A percentile compares a stretch with the other conserved stretches of the same genome.
These are phyloP conservation scores for Rhagoletis zephyria DNA, from an alignment of 1,140 invertebrate species.

Conservation along the genomic window DNA sequence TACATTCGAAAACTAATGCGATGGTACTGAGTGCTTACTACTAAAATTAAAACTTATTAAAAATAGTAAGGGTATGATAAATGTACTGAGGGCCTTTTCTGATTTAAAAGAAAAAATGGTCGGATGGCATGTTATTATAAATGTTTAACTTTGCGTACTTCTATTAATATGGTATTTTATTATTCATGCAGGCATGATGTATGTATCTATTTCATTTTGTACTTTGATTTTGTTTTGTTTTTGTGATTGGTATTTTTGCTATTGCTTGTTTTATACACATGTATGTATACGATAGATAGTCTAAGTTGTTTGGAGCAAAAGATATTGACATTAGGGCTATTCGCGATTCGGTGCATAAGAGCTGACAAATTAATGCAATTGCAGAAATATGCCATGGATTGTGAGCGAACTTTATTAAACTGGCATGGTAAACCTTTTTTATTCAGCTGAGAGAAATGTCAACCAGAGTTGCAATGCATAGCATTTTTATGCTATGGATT, in stretches of 20 bases:
- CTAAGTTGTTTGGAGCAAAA: background rate
- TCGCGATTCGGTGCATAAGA: no score
- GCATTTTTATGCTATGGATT: no score
- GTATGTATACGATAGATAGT: background rate
- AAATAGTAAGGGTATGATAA: background rate
- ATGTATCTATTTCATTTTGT: conserved; percentile 39
- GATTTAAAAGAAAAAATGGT: background rate
- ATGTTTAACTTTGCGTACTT: background rate
- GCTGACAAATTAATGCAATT: no score
- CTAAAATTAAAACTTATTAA: background rate
- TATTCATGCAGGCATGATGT: background rate
- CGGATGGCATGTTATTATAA: background rate
- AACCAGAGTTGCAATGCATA: no score
- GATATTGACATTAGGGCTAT: background rate
- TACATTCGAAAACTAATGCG: conserved; percentile 58
- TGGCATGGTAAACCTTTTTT: no score
- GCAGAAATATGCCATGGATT: no score
- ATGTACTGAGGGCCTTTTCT: background rate
- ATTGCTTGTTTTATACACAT: background rate
- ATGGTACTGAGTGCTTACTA: conserved; percentile 51
- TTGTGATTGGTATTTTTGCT: background rate
- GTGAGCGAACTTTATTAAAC: no score
- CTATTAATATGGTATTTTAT: background rate
- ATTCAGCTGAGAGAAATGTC: no score
- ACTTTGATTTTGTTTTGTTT: conserved; percentile 40